Base-by-base conservation (phyloP, 2,888 invertebrate genomes). In the Microctonus hyperodae region DNA sequence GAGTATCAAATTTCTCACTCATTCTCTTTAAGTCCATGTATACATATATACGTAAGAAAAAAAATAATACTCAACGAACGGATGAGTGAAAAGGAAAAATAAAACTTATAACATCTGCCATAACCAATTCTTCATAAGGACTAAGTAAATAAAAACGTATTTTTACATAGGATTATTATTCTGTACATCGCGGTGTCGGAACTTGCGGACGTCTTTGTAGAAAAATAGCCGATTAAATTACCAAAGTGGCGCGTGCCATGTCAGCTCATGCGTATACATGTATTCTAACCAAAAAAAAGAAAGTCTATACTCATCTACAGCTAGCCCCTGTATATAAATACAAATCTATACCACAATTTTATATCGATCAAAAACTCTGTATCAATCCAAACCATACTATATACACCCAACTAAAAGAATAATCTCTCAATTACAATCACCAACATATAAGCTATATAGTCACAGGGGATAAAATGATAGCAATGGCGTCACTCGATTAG, bases 211-310 rank as follows among this genome's bases (percentile, higher is more conserved):
- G 65, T 76, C 76, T 77, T 78, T 75, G 76, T 76, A 78, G 75
- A 78, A 81, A n/a, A n/a, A 79, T 79, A 80, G 74, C 80, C 81
- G 82, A 83, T 83, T 81, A 76, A 82, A 83, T 83, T 83, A 82
- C 83, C 77, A 63, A 69, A 69, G 69, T 70, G 80, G 78, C 83
- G 81, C 83, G 83, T 83, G 82, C 81, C 83, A 79, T 51, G 72
- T 78, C 80, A 76, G 74, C 76, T 72, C 67, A 63, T 56, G 10
- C 61, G 51, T 55, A n/a, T n/a, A 40, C 31, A 35, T 57, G 50
- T 44, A n/a, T 37, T 25, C 53, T 9, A 28, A 40, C 28, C 59
- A 16, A n/a, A n/a, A n/a, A n/a, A n/a, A n/a, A n/a, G n/a, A n/a
- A n/a, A n/a, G n/a, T 11, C 16, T 23, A n/a, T n/a, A 40, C 40